These are phyloP conservation scores for Dryomyza anilis DNA, from an alignment of 2,888 invertebrate species.

Conservation along the genomic window DNA sequence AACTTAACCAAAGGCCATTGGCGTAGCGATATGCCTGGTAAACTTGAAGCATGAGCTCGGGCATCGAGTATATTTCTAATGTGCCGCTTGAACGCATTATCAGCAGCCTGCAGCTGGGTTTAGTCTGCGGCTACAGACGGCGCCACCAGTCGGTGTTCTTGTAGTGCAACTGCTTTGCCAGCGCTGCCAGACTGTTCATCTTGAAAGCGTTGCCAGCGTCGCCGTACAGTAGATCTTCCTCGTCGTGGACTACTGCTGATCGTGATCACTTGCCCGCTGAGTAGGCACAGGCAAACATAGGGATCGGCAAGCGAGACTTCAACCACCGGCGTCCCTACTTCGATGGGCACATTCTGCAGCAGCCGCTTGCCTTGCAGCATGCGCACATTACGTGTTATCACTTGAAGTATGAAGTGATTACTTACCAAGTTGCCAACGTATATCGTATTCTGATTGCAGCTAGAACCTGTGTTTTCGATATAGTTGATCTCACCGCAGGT, in stretches of 20 bases:
- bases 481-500: conserved; percentile 98
- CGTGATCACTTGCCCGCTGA: conserved; percentile 85
- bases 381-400: conserved; percentile 62
- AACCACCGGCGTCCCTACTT: conserved; percentile 81
- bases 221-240: conserved; percentile 93
- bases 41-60: conserved; percentile 83
- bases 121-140: conserved; percentile 70
- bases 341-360: conserved; percentile 86
- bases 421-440: conserved; percentile 94
- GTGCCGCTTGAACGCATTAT: conserved; percentile 88
- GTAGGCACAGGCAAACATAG: conserved; percentile 83
- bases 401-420: conserved; percentile 91
- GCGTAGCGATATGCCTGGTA: conserved; percentile 89
- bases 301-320: conserved; percentile 91
- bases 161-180: conserved; percentile 62
- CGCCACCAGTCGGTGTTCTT: conserved; percentile 81
- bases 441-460: conserved; percentile 86
- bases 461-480: conserved; percentile 93
- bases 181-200: conserved; percentile 64
- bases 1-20: conserved; percentile 87
- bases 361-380: conserved; percentile 63
- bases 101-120: conserved; percentile 87
- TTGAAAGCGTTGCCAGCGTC: conserved; percentile 73
- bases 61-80: conserved; percentile 90
- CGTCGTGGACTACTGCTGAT: conserved; percentile 72